These are phyloP conservation scores for Brachionus plicatilis DNA, from an alignment of 1,140 invertebrate species.

Conservation along the genomic window DNA sequence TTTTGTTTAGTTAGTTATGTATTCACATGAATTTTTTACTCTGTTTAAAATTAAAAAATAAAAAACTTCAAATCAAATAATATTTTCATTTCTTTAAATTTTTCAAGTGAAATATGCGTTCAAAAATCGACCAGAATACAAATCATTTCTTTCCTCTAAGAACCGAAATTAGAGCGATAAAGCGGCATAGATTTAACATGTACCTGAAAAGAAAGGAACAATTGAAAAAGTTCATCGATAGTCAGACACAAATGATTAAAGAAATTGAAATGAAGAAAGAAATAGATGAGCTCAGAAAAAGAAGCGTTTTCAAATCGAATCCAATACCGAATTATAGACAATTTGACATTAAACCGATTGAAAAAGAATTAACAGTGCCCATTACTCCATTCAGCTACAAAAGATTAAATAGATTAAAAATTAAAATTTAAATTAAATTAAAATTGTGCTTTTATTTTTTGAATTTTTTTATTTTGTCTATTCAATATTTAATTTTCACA, in stretches of 20 bases:
- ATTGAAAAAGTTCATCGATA: not conserved
- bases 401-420: not conserved
- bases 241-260: not conserved
- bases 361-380: not conserved
- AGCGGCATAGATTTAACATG: not conserved
- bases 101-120: not conserved
- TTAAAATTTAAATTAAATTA: not conserved
- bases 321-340: not conserved
- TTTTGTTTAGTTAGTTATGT: no score
- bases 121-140: not conserved
- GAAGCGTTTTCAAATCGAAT: not conserved
- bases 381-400: not conserved
- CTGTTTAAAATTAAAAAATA: no score
- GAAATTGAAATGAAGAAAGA: not conserved
- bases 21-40: no score
- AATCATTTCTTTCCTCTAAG: not conserved
- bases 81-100: not conserved
- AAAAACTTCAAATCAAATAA: no score
- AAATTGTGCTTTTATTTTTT: no score
- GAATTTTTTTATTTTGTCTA: no score
- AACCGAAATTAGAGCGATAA: not conserved
- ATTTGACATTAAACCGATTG: not conserved
- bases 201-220: not conserved
- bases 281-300: not conserved
- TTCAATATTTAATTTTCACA: no score